These are phyloP conservation scores for Oryzias melastigma DNA, from an alignment of 2,113 vertebrate genomes.

Conservation along the genomic window DNA sequence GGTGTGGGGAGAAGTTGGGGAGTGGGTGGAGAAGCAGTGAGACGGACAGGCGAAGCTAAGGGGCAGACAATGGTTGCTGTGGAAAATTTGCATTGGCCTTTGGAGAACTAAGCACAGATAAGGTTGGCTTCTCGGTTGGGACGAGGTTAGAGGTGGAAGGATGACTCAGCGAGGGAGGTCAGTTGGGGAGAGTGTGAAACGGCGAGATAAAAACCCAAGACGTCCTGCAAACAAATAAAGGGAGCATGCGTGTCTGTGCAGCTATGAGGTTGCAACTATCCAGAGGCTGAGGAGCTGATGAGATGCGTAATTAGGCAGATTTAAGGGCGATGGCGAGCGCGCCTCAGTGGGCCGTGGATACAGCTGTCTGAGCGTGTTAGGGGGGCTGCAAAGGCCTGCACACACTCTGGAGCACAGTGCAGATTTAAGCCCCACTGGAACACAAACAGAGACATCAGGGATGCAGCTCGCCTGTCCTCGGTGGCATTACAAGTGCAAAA, in stretches of 20 bases:
- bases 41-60: slow-evolving; percentile 18
- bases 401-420: slow-evolving; percentile 16
- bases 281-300: slow-evolving; percentile 53
- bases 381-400: slow-evolving; percentile 32
- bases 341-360: slow-evolving; percentile 48
- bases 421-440: slow-evolving; percentile 37
- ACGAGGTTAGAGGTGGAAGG: slow-evolving; percentile 29
- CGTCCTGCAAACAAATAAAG: slow-evolving; percentile 5
- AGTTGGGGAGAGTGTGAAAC: neutral
- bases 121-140: slow-evolving; percentile 13
- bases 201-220: slow-evolving; percentile 22
- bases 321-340: slow-evolving; percentile 50
- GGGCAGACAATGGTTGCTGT: slow-evolving; percentile 25
- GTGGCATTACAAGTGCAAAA: slow-evolving; percentile 5
- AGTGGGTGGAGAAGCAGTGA: slow-evolving; percentile 20
- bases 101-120: slow-evolving; percentile 19
- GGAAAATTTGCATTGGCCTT: slow-evolving; percentile 8
- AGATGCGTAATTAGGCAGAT: slow-evolving; percentile 72
- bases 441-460: slow-evolving; percentile 22
- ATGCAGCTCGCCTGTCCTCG: slow-evolving; percentile 15
- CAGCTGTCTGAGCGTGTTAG: slow-evolving; percentile 59
- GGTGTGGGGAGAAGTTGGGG: neutral
- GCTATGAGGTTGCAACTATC: slow-evolving; percentile 53
- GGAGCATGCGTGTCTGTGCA: slow-evolving; percentile 15
- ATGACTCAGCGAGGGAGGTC: slow-evolving; percentile 16